A percentile compares a stretch with the other conserved stretches of the same genome.
Conservation (phyloP, 2,888 invertebrate genomes). For the Eupithecia subfuscata region DNA sequence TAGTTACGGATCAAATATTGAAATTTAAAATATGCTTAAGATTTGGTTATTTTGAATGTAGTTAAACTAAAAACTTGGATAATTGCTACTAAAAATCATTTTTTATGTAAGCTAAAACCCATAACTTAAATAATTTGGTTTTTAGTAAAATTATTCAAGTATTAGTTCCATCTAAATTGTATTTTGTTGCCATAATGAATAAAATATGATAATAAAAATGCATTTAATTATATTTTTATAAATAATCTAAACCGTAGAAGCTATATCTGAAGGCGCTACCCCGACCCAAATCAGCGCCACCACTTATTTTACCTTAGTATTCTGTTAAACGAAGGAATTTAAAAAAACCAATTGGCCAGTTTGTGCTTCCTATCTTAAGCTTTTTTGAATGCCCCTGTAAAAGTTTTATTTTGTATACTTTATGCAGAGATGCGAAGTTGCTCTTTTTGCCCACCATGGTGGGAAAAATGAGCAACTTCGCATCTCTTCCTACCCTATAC, state of each 20-base stretch:
- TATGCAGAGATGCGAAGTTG: too few relatives aligned
- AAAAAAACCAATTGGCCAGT: too few relatives aligned
- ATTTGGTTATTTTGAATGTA: slow-evolving; percentile 21
- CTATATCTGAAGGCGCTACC: too few relatives aligned
- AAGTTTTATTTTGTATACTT: too few relatives aligned
- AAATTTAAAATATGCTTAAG: slow-evolving; percentile 15
- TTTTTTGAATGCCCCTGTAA: too few relatives aligned
- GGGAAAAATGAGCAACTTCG: too few relatives aligned
- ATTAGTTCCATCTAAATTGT: slow-evolving; percentile 42
- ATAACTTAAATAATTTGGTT: not conserved
- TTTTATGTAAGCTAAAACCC: not conserved
- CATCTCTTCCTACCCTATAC: too few relatives aligned
- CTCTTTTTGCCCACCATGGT: too few relatives aligned
- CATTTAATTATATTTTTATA: slow-evolving; percentile 60
- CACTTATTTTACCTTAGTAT: too few relatives aligned
- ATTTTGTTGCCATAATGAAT: slow-evolving; percentile 60
- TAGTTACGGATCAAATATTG: slow-evolving; percentile 19
- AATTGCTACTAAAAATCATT: not conserved
- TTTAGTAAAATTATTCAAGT: slow-evolving; percentile 26
- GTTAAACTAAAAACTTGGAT: slow-evolving; percentile 10
- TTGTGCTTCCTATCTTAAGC: too few relatives aligned
- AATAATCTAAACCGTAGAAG: slow-evolving; percentile 3
- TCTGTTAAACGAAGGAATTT: too few relatives aligned
- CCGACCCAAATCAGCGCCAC: too few relatives aligned
- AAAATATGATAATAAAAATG: slow-evolving; percentile 55